phyloP scores from a whole-genome alignment of 2,113 vertebrate species.

The Pelodiscus sinensis region DNA sequence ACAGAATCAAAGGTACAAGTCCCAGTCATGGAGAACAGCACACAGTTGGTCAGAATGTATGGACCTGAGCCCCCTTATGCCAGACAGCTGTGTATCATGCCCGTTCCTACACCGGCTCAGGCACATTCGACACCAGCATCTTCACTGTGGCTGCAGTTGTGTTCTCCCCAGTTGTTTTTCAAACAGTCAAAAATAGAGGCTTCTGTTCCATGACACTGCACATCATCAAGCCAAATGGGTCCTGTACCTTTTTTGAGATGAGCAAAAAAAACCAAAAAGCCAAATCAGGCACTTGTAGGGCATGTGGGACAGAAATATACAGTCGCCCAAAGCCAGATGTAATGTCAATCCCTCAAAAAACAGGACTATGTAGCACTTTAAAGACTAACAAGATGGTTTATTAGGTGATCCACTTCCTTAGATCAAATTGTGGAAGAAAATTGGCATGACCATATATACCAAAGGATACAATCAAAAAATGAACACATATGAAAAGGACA shows the following conservation, averaged over 20 bases:
- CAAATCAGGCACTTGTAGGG: not conserved
- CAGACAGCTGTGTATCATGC: fast-evolving
- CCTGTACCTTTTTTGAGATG: constrained; percentile 78
- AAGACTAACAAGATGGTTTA: no score
- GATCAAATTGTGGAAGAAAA: no score
- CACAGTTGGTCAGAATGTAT: fast-evolving
- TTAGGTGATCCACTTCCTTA: no score
- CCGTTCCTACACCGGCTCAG: not conserved
- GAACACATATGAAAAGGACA: no score
- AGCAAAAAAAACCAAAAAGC: not conserved
- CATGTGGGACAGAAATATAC: not conserved
- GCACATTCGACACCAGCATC: constrained; percentile 82
- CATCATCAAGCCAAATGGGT: constrained; percentile 85
- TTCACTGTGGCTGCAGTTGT: constrained; percentile 85
- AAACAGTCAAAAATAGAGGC: constrained; percentile 52
- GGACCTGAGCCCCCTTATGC: not conserved
- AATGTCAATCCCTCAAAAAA: not conserved
- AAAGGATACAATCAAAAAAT: no score
- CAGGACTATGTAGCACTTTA: no score
- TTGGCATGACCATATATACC: no score
- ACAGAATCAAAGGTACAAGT: not conserved
- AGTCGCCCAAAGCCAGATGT: fast-evolving
- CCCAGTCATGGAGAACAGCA: fast-evolving
- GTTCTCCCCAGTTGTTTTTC: constrained; percentile 37
- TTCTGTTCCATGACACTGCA: constrained; percentile 81